Conservation (phyloP, 2,797 vertebrate genomes). For the Ptychobarbus kaznakovi region DNA sequence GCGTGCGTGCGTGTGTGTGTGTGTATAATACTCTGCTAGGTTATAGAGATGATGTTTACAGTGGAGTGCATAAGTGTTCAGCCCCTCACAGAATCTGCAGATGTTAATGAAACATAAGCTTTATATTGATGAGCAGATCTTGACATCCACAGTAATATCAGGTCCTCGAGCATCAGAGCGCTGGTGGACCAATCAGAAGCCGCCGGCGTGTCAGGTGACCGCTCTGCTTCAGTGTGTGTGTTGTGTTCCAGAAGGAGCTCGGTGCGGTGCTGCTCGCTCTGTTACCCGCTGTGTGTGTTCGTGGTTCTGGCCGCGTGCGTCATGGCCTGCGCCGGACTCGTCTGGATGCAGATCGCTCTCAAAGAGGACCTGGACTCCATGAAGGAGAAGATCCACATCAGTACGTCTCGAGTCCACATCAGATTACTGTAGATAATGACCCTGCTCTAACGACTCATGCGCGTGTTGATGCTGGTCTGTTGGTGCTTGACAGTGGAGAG, state of each 20-base stretch:
- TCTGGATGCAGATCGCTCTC: conserved; percentile 98
- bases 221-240: background rate
- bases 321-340: conserved; percentile 91
- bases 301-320: conserved; percentile 93
- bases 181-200: too few relatives aligned
- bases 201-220: too few relatives aligned
- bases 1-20: too few relatives aligned
- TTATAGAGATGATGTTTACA: background rate
- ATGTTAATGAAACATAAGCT: too few relatives aligned
- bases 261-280: conserved; percentile 90
- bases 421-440: background rate
- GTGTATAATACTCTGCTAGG: too few relatives aligned
- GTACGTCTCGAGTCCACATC: conserved; percentile 54
- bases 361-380: conserved; percentile 93
- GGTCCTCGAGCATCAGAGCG: background rate
- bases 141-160: background rate
- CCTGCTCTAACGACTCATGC: background rate
- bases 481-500: conserved; percentile 85
- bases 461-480: background rate
- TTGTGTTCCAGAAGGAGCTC: conserved; percentile 81
- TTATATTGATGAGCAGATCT: background rate
- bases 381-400: conserved; percentile 92
- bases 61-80: too few relatives aligned
- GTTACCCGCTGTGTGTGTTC: conserved; percentile 93
- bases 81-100: background rate